phyloP scores from a whole-genome alignment of 2,797 vertebrate genomes.

The Mergus octosetaceus region DNA sequence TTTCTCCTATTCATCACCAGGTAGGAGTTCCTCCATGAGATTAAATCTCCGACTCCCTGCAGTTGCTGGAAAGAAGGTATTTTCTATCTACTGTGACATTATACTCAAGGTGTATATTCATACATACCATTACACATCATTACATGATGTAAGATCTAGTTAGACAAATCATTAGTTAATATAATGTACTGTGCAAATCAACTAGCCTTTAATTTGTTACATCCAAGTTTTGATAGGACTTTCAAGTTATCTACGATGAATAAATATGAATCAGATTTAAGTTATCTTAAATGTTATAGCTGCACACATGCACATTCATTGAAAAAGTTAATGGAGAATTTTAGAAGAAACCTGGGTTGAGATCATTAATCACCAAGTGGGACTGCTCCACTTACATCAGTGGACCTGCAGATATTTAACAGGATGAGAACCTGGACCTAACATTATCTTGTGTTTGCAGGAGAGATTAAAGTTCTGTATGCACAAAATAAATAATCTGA shows the following conservation, averaged over 20 bases:
- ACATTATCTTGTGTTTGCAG: neutral
- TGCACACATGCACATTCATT: neutral
- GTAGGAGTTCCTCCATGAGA: neutral
- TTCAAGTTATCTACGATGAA: neutral
- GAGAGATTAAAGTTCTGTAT: neutral
- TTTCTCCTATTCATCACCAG: neutral
- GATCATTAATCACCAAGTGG: neutral
- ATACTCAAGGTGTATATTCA: neutral
- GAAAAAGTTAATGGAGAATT: neutral
- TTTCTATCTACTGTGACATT: neutral
- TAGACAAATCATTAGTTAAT: neutral
- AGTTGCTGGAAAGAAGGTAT: neutral
- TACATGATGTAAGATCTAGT: neutral
- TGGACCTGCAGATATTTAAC: neutral
- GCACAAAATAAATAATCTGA: neutral
- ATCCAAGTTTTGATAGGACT: neutral
- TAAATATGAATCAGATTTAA: neutral
- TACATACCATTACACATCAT: neutral
- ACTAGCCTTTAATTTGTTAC: neutral
- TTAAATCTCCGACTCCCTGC: neutral
- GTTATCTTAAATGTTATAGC: neutral
- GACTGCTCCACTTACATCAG: neutral
- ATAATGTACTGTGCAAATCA: neutral
- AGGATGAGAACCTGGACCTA: neutral
- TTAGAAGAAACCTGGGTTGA: neutral